Evolutionary conservation across 2,888 invertebrate species (phyloP), one percentile per base, ranked within the genome.

Genomic region (Bombylius discolor): DNA sequence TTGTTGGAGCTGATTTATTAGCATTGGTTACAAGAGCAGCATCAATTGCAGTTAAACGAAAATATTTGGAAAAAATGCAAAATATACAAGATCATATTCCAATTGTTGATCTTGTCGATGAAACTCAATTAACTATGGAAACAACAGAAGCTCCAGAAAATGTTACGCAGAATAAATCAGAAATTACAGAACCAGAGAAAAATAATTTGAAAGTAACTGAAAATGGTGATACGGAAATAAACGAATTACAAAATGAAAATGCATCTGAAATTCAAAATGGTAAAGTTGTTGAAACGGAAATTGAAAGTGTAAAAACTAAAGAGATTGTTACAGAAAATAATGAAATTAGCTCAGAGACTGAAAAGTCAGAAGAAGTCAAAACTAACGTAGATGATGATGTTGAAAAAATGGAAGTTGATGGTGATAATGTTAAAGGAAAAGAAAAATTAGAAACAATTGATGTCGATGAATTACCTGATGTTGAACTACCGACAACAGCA

Each of bases 1-100:
- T 86, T 77, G 97, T 97, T 44, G 98, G 96, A 13, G 95, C 93
- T 5, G 96, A 99, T 79, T 76, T 99, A 62, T 81, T 86, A 70
- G 85, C 91, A 1, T 77, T 97, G 54, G 83, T 89, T 1, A 81
- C 90, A 60, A 91, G 94, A 73, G 92, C 97, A 4, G 89, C 91
- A 11, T 86, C 91, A 70, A 82, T 83, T 63, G 94, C 95, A 49
- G 86, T 94, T 0, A 87, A 90, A 67, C 79, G 87, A 6, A 64
- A 67, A 33, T 72, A 69, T 9, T 63, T 68, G 56, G 64, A 68
- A 53, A 67, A 70, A 62, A 68, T 69, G 61, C 46, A 55, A 55
- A 67, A 68, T 4, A 68, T 68, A 23, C 62, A 64, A 42, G 62
- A 66, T 47, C 70, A 71, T 49, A 73, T 72, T 58, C 66, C 70